Conservation (phyloP, 2,113 vertebrate genomes). For the Cynopterus brachyotis region DNA sequence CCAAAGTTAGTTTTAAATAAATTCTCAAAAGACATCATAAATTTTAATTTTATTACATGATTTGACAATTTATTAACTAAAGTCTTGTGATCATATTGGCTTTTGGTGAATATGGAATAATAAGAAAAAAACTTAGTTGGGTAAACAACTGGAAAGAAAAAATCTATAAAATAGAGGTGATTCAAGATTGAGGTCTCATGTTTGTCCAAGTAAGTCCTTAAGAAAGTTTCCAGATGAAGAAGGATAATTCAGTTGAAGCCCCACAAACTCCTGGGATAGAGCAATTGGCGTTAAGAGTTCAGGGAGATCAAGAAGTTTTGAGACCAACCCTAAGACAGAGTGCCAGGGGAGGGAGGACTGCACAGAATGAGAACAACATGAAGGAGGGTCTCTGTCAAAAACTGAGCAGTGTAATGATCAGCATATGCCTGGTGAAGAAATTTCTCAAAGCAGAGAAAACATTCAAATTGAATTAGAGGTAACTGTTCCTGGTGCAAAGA, state of each 20-base stretch:
- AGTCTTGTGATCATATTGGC: background rate
- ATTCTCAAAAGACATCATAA: background rate
- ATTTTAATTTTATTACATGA: background rate
- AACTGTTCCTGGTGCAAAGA: background rate
- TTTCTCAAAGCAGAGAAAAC: accelerated
- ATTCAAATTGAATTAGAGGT: background rate
- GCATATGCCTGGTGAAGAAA: background rate
- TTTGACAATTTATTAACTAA: background rate
- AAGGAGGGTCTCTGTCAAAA: background rate
- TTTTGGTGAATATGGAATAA: background rate
- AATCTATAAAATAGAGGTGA: background rate
- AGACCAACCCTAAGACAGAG: background rate
- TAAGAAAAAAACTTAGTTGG: background rate
- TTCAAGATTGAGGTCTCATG: background rate
- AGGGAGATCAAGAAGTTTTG: background rate
- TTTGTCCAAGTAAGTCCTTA: background rate
- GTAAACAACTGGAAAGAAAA: background rate
- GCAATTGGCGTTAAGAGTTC: background rate
- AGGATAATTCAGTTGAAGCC: background rate
- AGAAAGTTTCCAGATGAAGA: background rate
- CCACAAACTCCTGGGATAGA: accelerated
- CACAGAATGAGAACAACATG: background rate
- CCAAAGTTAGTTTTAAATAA: background rate
- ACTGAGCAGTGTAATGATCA: background rate
- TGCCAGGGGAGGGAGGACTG: background rate